A percentile compares a stretch with the other conserved stretches of the same genome.
phyloP scores from a whole-genome alignment of 1,140 invertebrate species.

The Papilio xuthus region DNA sequence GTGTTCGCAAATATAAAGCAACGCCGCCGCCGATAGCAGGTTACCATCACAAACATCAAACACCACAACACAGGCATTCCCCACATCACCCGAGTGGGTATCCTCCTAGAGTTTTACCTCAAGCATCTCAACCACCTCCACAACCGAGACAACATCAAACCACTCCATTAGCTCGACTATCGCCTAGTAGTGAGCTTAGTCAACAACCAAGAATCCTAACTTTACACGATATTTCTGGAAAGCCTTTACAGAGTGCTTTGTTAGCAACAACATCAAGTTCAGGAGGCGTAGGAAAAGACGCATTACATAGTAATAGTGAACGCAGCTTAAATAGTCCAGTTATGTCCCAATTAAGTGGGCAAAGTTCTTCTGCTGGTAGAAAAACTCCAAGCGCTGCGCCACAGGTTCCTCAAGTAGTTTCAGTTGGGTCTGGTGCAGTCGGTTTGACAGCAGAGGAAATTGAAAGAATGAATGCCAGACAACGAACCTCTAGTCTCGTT shows the following conservation, averaged over 20 bases:
- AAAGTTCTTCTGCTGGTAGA: constrained; percentile 89
- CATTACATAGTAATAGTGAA: constrained; percentile 93
- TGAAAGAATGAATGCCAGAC: constrained; percentile 93
- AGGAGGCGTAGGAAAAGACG: constrained; percentile 91
- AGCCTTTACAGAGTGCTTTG: constrained; percentile 93
- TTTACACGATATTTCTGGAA: constrained; percentile 95
- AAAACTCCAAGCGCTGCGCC: constrained; percentile 84
- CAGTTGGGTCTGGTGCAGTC: constrained; percentile 85
- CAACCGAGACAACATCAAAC: constrained; percentile 89
- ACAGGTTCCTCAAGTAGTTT: constrained; percentile 83
- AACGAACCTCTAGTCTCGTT: constrained; percentile 92
- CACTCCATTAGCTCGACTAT: constrained; percentile 93
- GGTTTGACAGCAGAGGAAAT: constrained; percentile 96
- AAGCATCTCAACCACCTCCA: constrained; percentile 84
- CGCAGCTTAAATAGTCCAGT: constrained; percentile 94
- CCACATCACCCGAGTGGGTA: constrained; percentile 86
- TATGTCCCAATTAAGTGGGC: constrained; percentile 93
- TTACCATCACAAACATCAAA: constrained; percentile 90
- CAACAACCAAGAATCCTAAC: constrained; percentile 95
- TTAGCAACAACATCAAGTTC: constrained; percentile 93
- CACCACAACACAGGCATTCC: constrained; percentile 87
- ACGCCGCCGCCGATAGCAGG: constrained; percentile 87
- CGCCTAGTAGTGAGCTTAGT: constrained; percentile 95
- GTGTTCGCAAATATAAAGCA: constrained; percentile 92
- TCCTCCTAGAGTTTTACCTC: constrained; percentile 86